A percentile compares a stretch with the other conserved stretches of the same genome.
These are phyloP conservation scores for Gibbula magus DNA, from an alignment of 2,888 invertebrate genomes.

Conservation along the genomic window DNA sequence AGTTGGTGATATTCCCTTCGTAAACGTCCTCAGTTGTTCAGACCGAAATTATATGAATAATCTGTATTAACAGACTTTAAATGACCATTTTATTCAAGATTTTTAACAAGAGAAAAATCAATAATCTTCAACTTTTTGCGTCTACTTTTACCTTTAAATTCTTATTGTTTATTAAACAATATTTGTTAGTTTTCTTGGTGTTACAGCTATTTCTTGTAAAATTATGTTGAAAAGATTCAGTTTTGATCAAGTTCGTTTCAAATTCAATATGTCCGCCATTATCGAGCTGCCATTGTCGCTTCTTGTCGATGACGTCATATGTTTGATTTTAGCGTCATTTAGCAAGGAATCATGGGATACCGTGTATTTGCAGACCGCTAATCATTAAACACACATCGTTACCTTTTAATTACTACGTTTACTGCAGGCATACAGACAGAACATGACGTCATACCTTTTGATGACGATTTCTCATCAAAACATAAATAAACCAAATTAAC, in stretches of 20 bases:
- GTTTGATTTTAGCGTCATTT: not conserved
- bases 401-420: not conserved
- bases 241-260: not conserved
- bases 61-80: too few relatives aligned
- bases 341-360: not conserved
- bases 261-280: not conserved
- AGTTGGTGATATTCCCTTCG: too few relatives aligned
- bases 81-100: not conserved
- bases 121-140: not conserved
- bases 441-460: too few relatives aligned
- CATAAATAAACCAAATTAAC: too few relatives aligned
- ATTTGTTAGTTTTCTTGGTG: not conserved
- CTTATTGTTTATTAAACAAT: not conserved
- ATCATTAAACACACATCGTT: not conserved
- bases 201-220: not conserved
- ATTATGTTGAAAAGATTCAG: not conserved
- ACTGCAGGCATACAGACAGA: too few relatives aligned
- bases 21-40: too few relatives aligned
- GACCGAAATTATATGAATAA: too few relatives aligned
- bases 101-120: not conserved
- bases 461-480: too few relatives aligned
- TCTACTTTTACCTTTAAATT: not conserved
- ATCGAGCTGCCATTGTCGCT: not conserved
- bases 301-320: not conserved
- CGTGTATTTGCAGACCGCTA: not conserved